These are phyloP conservation scores for Gymnoscelis rufifasciata DNA, from an alignment of 2,888 invertebrate genomes.

Conservation along the genomic window DNA sequence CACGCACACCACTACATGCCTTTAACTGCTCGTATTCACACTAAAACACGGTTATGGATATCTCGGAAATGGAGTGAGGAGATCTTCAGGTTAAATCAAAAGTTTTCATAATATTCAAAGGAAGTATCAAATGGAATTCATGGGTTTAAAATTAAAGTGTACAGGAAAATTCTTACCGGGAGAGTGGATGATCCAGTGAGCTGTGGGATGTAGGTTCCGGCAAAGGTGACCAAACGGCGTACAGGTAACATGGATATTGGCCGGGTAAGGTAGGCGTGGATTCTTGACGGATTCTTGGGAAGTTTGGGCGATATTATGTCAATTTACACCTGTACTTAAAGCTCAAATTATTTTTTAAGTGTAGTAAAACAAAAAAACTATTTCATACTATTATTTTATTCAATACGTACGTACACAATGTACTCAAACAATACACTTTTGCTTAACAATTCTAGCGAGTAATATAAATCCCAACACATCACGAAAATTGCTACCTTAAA, in stretches of 20 bases:
- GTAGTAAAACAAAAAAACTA: conserved; percentile 42
- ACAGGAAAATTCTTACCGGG: conserved; percentile 77
- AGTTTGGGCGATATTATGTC: conserved; percentile 45
- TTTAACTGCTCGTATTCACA: neutral
- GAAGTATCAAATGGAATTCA: conserved; percentile 34
- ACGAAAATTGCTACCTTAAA: conserved; percentile 64
- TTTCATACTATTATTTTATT: conserved; percentile 61
- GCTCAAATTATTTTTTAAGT: conserved; percentile 28
- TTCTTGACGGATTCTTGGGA: conserved; percentile 73
- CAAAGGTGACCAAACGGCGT: conserved; percentile 51
- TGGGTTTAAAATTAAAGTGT: conserved; percentile 66
- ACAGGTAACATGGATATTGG: conserved; percentile 71
- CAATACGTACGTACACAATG: conserved; percentile 51
- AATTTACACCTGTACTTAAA: conserved; percentile 50
- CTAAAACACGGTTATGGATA: conserved; percentile 26
- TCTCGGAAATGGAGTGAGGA: conserved; percentile 45
- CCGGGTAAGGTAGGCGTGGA: conserved; percentile 73
- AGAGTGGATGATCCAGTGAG: conserved; percentile 73
- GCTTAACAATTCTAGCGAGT: conserved; percentile 75
- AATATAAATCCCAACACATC: conserved; percentile 69
- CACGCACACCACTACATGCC: neutral
- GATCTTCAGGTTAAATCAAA: conserved; percentile 30
- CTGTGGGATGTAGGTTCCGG: conserved; percentile 75
- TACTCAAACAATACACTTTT: conserved; percentile 66
- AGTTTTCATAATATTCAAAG: conserved; percentile 19